Percentiles rank a stretch among this genome's conserved stretches.
phyloP scores from a whole-genome alignment of 2,888 invertebrate species.

The Palloptera scutellata region DNA sequence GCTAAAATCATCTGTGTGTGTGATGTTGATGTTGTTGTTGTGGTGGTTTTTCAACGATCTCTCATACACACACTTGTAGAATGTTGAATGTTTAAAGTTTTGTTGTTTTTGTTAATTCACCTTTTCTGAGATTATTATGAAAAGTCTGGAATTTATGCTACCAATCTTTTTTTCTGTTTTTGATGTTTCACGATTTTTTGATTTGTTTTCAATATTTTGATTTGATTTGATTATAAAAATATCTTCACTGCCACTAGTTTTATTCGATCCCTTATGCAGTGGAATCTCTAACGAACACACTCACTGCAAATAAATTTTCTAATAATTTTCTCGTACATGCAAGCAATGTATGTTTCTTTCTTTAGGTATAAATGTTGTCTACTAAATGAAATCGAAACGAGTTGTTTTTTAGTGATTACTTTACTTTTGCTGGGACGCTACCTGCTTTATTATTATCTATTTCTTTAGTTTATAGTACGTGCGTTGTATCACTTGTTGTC shows the following conservation, averaged over 20 bases:
- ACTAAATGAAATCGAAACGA: constrained; percentile 59
- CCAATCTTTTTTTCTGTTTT: constrained; percentile 11
- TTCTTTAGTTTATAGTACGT: constrained; percentile 46
- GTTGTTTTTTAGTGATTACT: constrained; percentile 48
- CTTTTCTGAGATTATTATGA: constrained; percentile 20
- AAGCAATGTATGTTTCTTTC: constrained; percentile 47
- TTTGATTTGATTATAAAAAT: too few species aligned
- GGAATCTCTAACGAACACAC: too few species aligned
- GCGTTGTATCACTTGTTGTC: constrained; percentile 53
- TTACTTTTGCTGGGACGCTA: constrained; percentile 12
- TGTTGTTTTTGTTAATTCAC: constrained; percentile 23
- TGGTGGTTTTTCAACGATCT: not conserved
- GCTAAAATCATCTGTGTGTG: constrained; percentile 57
- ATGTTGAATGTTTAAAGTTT: constrained; percentile 20
- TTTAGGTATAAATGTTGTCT: constrained; percentile 55
- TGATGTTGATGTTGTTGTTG: too few species aligned
- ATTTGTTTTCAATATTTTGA: too few species aligned
- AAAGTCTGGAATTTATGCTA: constrained; percentile 21
- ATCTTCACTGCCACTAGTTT: too few species aligned
- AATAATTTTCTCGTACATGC: too few species aligned
- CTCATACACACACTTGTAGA: constrained; percentile 33
- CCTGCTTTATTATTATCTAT: constrained; percentile 22
- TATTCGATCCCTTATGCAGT: too few species aligned
- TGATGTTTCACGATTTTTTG: not conserved
- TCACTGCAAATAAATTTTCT: too few species aligned